Evolutionary conservation across 2,113 vertebrate species (phyloP).

Genomic region (Nothocercus julius): DNA sequence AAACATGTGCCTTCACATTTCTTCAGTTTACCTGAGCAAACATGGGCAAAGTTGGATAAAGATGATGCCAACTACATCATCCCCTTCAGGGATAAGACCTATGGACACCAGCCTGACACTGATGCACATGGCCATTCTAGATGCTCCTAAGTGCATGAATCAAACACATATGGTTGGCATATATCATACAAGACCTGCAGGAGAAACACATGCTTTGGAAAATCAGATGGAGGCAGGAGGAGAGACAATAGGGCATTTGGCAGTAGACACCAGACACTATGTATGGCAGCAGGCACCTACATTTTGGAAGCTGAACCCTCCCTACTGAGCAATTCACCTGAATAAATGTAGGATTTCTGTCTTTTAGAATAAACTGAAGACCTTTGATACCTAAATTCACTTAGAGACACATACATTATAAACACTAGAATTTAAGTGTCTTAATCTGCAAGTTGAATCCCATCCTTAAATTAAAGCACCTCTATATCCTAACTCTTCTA

Average conservation of each 20-base stretch:
- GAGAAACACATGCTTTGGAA: neutral
- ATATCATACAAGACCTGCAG: neutral
- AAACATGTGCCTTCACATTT: neutral
- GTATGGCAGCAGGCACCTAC: neutral
- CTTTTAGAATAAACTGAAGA: neutral
- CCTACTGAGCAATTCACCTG: neutral
- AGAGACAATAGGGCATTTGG: neutral
- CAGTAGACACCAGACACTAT: neutral
- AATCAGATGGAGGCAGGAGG: neutral
- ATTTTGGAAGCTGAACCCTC: neutral
- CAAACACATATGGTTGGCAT: fast-evolving
- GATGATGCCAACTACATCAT: neutral
- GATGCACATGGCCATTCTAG: neutral
- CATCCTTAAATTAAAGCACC: neutral
- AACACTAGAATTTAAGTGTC: neutral
- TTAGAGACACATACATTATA: neutral
- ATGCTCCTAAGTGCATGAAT: neutral
- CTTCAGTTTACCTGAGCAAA: neutral
- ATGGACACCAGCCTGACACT: neutral
- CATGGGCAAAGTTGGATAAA: neutral
- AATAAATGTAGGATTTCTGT: neutral
- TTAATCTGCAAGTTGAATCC: neutral
- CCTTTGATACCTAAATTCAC: neutral
- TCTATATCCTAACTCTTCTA: neutral
- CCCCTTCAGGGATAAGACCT: neutral